Evolutionary conservation across 2,797 vertebrate genomes (phyloP), one percentile per base, ranked within the genome.

Genomic region (Falco biarmicus): DNA sequence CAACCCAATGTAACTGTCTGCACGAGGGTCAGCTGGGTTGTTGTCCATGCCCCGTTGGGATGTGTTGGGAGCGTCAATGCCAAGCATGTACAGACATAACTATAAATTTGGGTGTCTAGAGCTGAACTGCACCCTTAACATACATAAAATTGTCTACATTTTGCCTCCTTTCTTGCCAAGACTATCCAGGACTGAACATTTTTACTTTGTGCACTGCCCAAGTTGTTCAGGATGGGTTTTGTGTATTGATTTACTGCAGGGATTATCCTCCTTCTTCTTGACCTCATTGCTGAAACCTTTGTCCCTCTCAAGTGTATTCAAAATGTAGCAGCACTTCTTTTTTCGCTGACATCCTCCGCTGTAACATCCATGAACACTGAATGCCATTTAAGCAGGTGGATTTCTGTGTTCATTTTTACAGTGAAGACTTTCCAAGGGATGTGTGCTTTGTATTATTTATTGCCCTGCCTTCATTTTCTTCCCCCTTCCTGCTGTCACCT

Each of bases 41-140:
- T 48, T 65, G 18, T 45, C 39, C 2, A 0, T 45, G 53, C 45
- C 73, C 54, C 25, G 0, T 1, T 0, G 5, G n/a, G 31, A 9
- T 43, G 53, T 3, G 11, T 4, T 53, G 47, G 24, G 60, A 91
- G 26, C 47, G 29, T 10, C 76, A 32, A 5, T 12, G 47, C 39
- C 26, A 77, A 74, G 12, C 43, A 32, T 4, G 0, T 25, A 21
- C 6, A 10, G 41, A 64, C 6, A 45, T 3, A 60, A 54, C 70
- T 78, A 45, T 45, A 4, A 50, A 54, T 79, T 10, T 65, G 71
- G 21, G 14, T 65, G 37, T 71, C 61, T 60, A 2, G 45, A 87
- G 60, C 48, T 53, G 69, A 28, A 0, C 7, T 82, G 32, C 39
- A 59, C 14, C 51, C 31, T 45, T 61, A 73, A n/a, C 17, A 9